Conservation (phyloP, 1,140 invertebrate genomes). For the Apis dorsata region DNA sequence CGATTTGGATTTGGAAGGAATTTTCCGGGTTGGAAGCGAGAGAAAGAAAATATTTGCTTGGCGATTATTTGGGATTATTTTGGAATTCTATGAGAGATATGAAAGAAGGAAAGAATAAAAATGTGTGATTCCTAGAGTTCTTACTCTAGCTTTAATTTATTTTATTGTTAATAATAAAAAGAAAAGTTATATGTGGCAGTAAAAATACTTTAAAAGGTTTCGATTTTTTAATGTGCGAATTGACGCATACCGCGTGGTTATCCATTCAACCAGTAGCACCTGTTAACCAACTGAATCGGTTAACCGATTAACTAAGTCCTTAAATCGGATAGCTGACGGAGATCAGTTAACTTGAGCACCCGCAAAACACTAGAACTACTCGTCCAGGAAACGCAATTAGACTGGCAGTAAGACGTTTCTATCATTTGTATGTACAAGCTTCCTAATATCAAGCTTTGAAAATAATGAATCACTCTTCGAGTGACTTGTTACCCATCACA, state of each 20-base stretch:
- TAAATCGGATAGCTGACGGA: slow-evolving; percentile 38
- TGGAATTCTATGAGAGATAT: no score
- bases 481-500: no score
- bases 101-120: no score
- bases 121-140: no score
- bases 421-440: not conserved
- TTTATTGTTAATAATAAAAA: no score
- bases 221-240: not conserved
- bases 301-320: slow-evolving; percentile 52
- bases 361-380: slow-evolving; percentile 18
- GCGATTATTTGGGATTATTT: no score
- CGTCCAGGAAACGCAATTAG: slow-evolving; percentile 17
- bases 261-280: slow-evolving; percentile 30
- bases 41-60: no score
- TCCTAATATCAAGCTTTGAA: not conserved
- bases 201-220: no score
- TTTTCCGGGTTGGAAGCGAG: no score
- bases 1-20: no score
- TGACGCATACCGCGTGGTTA: slow-evolving; percentile 18
- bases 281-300: slow-evolving; percentile 47
- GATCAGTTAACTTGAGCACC: slow-evolving; percentile 32
- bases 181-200: no score
- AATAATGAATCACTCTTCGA: not conserved
- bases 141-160: no score
- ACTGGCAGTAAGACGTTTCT: not conserved